Percentiles rank a stretch among this genome's conserved stretches.
Evolutionary conservation across 2,888 invertebrate species (phyloP).

Genomic region (Drosophila crucigera): DNA sequence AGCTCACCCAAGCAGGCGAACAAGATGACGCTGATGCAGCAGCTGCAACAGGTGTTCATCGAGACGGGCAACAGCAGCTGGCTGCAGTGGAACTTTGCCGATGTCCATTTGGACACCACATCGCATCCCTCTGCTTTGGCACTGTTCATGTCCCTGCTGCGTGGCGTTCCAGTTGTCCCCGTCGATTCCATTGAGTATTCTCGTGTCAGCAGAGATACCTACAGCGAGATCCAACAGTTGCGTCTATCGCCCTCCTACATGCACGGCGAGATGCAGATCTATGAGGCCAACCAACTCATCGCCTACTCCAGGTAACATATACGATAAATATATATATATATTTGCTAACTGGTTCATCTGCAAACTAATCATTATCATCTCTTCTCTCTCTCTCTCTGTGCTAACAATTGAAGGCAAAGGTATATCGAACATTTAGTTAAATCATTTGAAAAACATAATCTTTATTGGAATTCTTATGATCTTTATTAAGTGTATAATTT

Average conservation of each 20-base stretch:
- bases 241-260: conserved; percentile 88
- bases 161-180: conserved; percentile 90
- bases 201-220: conserved; percentile 60
- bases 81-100: conserved; percentile 84
- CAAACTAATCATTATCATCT: conserved; percentile 22
- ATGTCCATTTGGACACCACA: conserved; percentile 47
- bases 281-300: conserved; percentile 86
- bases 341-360: neutral
- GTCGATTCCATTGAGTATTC: conserved; percentile 69
- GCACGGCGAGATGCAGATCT: conserved; percentile 87
- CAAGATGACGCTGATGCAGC: conserved; percentile 65
- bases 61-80: conserved; percentile 77
- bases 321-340: neutral
- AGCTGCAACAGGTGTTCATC: conserved; percentile 69
- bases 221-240: conserved; percentile 83
- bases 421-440: conserved; percentile 12
- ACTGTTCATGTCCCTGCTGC: conserved; percentile 91
- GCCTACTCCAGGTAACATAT: conserved; percentile 89
- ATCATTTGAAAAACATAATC: neutral
- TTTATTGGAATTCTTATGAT: neutral
- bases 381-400: conserved; percentile 15
- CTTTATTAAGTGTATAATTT: no score
- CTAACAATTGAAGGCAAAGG: conserved; percentile 54
- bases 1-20: conserved; percentile 57
- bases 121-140: conserved; percentile 86